Percentiles rank a stretch among this genome's conserved stretches.
Conservation (phyloP, 2,113 vertebrate genomes). For the Tichodroma muraria region DNA sequence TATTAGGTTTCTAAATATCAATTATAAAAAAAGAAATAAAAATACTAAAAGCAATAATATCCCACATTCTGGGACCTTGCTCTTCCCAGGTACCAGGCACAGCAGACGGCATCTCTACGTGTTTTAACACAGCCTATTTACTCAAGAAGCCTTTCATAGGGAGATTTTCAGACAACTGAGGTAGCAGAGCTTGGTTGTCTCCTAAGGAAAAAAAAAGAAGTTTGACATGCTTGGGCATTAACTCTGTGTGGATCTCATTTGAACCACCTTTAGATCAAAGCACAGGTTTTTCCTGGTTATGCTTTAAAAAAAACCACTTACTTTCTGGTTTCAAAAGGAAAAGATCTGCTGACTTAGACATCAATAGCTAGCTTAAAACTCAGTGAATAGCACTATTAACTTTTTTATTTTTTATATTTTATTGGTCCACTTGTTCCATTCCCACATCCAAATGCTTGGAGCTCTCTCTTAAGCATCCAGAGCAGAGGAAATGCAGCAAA, state of each 20-base stretch:
- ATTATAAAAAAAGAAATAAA: neutral
- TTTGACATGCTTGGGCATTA: slow-evolving; percentile 51
- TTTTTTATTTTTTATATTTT: slow-evolving; percentile 53
- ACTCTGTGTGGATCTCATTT: slow-evolving; percentile 67
- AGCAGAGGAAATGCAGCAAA: slow-evolving; percentile 8
- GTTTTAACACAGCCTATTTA: neutral
- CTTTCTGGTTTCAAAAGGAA: slow-evolving; percentile 73
- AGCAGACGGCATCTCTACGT: neutral
- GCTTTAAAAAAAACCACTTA: slow-evolving; percentile 54
- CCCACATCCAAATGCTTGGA: slow-evolving; percentile 28
- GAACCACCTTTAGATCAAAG: slow-evolving; percentile 74
- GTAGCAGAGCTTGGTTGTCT: slow-evolving; percentile 22
- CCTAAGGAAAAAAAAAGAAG: slow-evolving; percentile 26
- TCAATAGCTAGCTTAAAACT: slow-evolving; percentile 72
- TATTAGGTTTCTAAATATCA: neutral
- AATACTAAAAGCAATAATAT: neutral
- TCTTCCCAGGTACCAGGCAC: neutral
- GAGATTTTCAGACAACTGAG: slow-evolving; percentile 21
- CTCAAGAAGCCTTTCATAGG: neutral
- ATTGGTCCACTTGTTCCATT: slow-evolving; percentile 48
- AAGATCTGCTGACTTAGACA: slow-evolving; percentile 70
- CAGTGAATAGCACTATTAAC: slow-evolving; percentile 68
- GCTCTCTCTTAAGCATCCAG: slow-evolving; percentile 11
- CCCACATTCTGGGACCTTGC: neutral
- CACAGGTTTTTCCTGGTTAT: slow-evolving; percentile 62